Conservation (phyloP, 2,113 vertebrate genomes). For the Bambusicola thoracicus region DNA sequence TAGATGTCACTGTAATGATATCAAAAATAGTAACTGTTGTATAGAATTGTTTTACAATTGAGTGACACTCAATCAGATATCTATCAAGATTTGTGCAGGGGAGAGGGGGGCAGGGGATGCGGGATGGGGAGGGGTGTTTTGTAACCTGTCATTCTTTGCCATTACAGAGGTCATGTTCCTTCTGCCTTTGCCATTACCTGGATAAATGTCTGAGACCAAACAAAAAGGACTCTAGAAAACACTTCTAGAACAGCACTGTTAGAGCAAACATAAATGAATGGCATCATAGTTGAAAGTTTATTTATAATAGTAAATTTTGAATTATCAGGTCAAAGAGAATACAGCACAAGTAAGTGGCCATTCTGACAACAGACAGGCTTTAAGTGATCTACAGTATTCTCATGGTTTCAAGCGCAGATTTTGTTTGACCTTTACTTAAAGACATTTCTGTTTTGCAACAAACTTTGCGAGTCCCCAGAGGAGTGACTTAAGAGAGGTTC, state of each 20-base stretch:
- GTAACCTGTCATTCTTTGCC: background rate
- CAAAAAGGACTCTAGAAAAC: background rate
- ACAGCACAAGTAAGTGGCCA: rapidly evolving
- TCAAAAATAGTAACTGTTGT: background rate
- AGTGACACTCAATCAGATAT: background rate
- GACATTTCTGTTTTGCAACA: background rate
- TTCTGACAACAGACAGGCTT: background rate
- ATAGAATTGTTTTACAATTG: background rate
- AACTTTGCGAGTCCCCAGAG: background rate
- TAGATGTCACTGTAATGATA: background rate
- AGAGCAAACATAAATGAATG: background rate
- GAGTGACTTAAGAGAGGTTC: background rate
- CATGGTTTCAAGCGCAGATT: background rate
- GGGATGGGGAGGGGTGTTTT: background rate
- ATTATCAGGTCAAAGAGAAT: background rate
- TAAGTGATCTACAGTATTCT: background rate
- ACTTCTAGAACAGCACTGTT: background rate
- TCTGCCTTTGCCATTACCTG: background rate
- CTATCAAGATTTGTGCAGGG: background rate
- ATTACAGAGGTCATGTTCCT: background rate
- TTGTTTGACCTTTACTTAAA: background rate
- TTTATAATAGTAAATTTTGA: background rate
- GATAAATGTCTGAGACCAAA: background rate
- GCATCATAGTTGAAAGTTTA: background rate
- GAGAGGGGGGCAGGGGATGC: too few species aligned